Conservation (phyloP, 2,888 invertebrate genomes). For the Ditylenchus weischeri region DNA sequence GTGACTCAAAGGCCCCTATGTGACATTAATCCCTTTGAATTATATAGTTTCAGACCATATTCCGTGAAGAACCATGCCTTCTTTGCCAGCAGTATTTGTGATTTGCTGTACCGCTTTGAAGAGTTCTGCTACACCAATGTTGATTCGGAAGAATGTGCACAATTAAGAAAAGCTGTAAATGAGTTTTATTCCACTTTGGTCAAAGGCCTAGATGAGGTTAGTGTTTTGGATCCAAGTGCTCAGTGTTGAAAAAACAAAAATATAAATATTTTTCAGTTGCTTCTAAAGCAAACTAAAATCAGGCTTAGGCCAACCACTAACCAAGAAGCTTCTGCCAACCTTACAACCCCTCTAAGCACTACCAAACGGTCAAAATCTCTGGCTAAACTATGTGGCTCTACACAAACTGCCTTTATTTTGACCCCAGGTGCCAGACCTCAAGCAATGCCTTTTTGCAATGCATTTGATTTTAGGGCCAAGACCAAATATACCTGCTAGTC, state of each 20-base stretch:
- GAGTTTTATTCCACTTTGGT: constrained; percentile 25
- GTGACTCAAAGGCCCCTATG: too few species aligned
- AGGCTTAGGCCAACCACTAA: too few species aligned
- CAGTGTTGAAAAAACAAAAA: neutral
- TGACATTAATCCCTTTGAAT: too few species aligned
- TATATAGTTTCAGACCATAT: constrained; percentile 21
- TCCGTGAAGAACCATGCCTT: constrained; percentile 21
- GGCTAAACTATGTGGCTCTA: neutral
- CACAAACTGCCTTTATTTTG: constrained; percentile 8
- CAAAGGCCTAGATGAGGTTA: constrained; percentile 25
- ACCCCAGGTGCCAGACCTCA: constrained; percentile 12
- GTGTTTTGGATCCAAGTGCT: too few species aligned
- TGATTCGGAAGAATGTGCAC: neutral
- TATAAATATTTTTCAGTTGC: too few species aligned
- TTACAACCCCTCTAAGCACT: neutral
- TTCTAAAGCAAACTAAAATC: too few species aligned
- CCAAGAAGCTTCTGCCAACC: too few species aligned
- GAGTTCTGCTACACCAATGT: constrained; percentile 21
- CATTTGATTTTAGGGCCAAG: constrained; percentile 1
- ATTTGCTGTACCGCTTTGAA: constrained; percentile 30
- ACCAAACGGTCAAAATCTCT: neutral
- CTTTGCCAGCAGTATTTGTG: constrained; percentile 29
- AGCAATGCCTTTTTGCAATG: too few species aligned
- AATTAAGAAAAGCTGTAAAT: constrained; percentile 18
- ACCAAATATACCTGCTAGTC: constrained; percentile 7